Percentiles rank a stretch among this genome's conserved stretches.
These are phyloP conservation scores for Ibidorhyncha struthersii DNA, from an alignment of 2,113 vertebrate genomes.

Conservation along the genomic window DNA sequence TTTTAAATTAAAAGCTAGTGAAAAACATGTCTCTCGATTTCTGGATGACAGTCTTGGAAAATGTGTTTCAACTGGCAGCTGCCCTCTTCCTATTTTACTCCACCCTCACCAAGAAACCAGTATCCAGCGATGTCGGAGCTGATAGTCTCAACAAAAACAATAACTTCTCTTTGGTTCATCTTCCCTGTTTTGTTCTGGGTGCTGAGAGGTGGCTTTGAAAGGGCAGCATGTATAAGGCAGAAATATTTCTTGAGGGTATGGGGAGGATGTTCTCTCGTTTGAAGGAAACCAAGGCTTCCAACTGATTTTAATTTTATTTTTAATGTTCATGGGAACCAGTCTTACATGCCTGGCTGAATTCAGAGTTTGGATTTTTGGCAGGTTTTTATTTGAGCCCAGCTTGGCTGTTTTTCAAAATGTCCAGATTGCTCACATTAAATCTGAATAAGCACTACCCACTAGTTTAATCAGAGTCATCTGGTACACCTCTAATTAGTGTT, in stretches of 20 bases:
- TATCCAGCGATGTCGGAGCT: not conserved
- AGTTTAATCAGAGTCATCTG: constrained; percentile 73
- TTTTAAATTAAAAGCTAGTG: constrained; percentile 69
- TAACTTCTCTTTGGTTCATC: not conserved
- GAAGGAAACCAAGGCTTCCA: constrained; percentile 64
- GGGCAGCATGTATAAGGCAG: constrained; percentile 16
- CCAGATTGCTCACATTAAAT: constrained; percentile 75
- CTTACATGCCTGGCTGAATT: constrained; percentile 69
- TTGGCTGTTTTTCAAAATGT: constrained; percentile 78
- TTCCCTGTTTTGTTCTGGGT: not conserved
- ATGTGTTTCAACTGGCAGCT: constrained; percentile 58
- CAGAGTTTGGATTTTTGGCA: constrained; percentile 72
- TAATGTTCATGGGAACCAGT: constrained; percentile 74
- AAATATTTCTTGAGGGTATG: constrained; percentile 52
- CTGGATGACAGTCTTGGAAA: constrained; percentile 59
- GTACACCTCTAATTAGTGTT: constrained; percentile 69
- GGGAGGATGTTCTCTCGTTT: constrained; percentile 29
- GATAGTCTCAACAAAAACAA: not conserved
- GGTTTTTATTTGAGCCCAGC: constrained; percentile 73
- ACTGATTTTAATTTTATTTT: constrained; percentile 77
- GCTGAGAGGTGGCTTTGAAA: constrained; percentile 54
- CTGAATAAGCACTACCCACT: constrained; percentile 68
- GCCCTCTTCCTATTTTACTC: not conserved
- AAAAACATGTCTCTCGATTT: constrained; percentile 47
- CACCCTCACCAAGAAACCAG: constrained; percentile 2